Percentiles rank a stretch among this genome's conserved stretches.
Conservation (phyloP, 2,113 vertebrate genomes). For the Coptodon bakossiorum region DNA sequence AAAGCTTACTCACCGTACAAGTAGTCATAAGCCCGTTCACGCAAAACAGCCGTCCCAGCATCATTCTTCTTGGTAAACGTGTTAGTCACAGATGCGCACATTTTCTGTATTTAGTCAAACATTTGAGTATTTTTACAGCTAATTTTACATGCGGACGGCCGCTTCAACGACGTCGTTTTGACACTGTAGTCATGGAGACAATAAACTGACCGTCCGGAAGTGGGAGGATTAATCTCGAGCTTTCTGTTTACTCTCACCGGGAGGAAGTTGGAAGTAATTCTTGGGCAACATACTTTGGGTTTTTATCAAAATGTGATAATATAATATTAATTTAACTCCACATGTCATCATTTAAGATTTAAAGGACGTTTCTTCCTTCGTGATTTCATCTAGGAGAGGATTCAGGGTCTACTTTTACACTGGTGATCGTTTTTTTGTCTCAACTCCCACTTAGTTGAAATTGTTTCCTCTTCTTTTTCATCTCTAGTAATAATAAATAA, state of each 20-base stretch:
- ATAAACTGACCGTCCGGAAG: background rate
- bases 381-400: background rate
- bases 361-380: background rate
- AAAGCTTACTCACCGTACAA: constrained; percentile 60
- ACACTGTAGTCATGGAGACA: constrained; percentile 44
- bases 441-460: background rate
- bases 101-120: background rate
- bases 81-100: constrained; percentile 23
- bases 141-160: background rate
- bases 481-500: background rate
- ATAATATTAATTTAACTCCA: background rate
- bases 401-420: background rate
- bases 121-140: background rate
- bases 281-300: background rate
- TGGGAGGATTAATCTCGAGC: background rate
- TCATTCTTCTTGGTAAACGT: background rate
- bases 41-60: background rate
- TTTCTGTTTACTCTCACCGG: background rate
- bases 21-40: constrained; percentile 57
- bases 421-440: background rate
- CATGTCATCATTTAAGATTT: background rate
- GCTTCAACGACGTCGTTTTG: background rate
- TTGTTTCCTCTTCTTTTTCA: background rate
- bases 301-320: background rate
- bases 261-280: background rate